Evolutionary conservation across 1,140 invertebrate species (phyloP).

Genomic region (Plectrocnemia conspersa): DNA sequence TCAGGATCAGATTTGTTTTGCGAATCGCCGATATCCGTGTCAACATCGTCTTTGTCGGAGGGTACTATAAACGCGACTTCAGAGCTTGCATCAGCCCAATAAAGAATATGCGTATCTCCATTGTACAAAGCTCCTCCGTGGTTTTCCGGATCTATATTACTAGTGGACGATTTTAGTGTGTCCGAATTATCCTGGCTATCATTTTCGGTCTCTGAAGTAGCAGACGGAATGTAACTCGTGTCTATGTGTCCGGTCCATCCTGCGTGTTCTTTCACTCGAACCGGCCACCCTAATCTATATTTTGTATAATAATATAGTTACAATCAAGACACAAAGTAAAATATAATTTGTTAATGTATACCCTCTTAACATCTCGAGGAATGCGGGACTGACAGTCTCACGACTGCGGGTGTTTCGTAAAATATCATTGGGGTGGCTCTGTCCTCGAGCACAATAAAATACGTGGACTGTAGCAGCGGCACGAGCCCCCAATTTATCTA

Average conservation of each 20-base stretch:
- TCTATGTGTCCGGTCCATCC: slow-evolving; percentile 85
- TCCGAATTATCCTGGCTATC: slow-evolving; percentile 35
- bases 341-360: slow-evolving; percentile 33
- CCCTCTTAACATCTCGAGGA: slow-evolving; percentile 45
- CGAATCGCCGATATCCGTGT: slow-evolving; percentile 35
- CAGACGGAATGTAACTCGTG: slow-evolving; percentile 59
- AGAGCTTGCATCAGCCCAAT: slow-evolving; percentile 94
- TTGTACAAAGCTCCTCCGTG: slow-evolving; percentile 69
- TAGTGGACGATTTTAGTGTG: slow-evolving; percentile 18
- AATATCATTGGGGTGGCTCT: slow-evolving; percentile 72
- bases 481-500: slow-evolving; percentile 75
- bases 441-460: slow-evolving; percentile 85
- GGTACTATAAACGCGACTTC: slow-evolving; percentile 95
- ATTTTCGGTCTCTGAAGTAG: slow-evolving; percentile 58
- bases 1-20: slow-evolving; percentile 45
- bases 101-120: slow-evolving; percentile 66
- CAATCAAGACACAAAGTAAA: slow-evolving; percentile 39
- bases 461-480: slow-evolving; percentile 91
- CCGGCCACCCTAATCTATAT: slow-evolving; percentile 79
- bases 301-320: slow-evolving; percentile 3
- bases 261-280: slow-evolving; percentile 74
- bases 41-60: slow-evolving; percentile 53
- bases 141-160: slow-evolving; percentile 30
- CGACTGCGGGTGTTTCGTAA: slow-evolving; percentile 60
- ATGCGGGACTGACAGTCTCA: slow-evolving; percentile 37